Conservation (phyloP, 1,140 invertebrate genomes). For the Lucilia cuprina region DNA sequence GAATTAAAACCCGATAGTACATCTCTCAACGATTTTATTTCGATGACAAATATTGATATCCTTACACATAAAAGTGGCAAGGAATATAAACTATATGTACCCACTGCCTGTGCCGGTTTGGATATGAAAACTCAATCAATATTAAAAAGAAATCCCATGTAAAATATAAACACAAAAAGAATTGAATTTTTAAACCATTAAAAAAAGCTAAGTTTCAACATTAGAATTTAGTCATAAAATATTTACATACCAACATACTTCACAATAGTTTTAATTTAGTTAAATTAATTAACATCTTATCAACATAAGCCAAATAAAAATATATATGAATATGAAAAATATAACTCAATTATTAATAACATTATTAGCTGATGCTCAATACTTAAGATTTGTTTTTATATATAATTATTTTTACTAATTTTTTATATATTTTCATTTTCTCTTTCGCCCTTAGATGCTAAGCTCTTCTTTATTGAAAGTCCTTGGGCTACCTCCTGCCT, state of each 20-base stretch:
- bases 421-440: constrained; percentile 21
- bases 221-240: too few relatives aligned
- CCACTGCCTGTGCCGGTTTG: background rate
- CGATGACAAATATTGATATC: constrained; percentile 54
- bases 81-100: constrained; percentile 50
- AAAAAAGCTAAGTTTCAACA: too few relatives aligned
- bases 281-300: too few relatives aligned
- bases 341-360: background rate
- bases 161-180: too few relatives aligned
- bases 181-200: too few relatives aligned
- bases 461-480: constrained; percentile 54
- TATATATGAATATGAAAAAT: background rate
- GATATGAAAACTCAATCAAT: constrained; percentile 24
- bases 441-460: constrained; percentile 33
- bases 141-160: background rate
- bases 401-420: constrained; percentile 11
- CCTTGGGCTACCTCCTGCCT: constrained; percentile 61
- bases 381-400: background rate
- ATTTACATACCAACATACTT: too few relatives aligned
- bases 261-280: too few relatives aligned
- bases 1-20: constrained; percentile 46
- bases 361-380: too few relatives aligned
- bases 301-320: background rate
- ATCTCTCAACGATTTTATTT: constrained; percentile 53
- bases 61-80: constrained; percentile 50